A percentile compares a stretch with the other conserved stretches of the same genome.
These are phyloP conservation scores for Willowsia nigromaculata DNA, from an alignment of 2,888 invertebrate species.

Conservation along the genomic window DNA sequence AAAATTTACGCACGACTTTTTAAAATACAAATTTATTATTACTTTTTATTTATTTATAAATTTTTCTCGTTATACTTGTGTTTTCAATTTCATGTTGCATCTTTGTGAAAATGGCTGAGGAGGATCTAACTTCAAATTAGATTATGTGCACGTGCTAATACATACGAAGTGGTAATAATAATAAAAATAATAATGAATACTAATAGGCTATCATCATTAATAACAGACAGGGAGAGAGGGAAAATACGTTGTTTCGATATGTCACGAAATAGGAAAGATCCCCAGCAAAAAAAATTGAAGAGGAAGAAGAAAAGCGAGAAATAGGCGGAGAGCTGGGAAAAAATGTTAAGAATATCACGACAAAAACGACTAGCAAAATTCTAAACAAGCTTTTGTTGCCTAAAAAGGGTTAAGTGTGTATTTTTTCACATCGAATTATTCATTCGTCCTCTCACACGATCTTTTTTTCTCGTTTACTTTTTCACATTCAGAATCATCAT, in stretches of 20 bases:
- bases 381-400: neutral
- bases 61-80: neutral
- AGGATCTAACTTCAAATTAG: neutral
- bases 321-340: neutral
- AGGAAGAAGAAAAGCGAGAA: neutral
- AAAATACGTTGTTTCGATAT: slow-evolving; percentile 16
- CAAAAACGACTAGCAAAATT: neutral
- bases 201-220: neutral
- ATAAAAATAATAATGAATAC: neutral
- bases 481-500: neutral
- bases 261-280: slow-evolving; percentile 52
- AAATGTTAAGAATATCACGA: slow-evolving; percentile 45
- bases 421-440: neutral
- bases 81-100: neutral
- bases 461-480: neutral
- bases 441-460: neutral
- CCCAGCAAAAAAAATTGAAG: neutral
- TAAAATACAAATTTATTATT: neutral
- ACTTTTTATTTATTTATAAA: neutral
- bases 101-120: neutral
- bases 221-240: neutral
- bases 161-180: neutral
- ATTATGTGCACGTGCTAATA: neutral
- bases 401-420: neutral
- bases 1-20: neutral